These are phyloP conservation scores for Heloderma charlesbogerti DNA, from an alignment of 2,113 vertebrate genomes.

Conservation along the genomic window DNA sequence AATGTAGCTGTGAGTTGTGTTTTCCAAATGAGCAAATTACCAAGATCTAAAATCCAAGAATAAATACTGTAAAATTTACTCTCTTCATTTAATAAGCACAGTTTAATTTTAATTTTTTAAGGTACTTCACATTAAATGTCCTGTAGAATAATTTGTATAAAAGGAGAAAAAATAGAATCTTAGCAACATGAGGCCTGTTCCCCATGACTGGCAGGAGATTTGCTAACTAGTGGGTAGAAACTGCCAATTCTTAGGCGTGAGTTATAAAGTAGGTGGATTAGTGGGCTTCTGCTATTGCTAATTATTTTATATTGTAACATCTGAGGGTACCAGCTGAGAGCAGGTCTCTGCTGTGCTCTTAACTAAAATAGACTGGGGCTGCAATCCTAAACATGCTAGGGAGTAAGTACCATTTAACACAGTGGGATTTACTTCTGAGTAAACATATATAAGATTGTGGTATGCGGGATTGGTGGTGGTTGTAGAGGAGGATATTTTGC, in stretches of 20 bases:
- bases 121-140: conserved; percentile 8
- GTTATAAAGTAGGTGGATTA: not conserved
- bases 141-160: conserved; percentile 25
- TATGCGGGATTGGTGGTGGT: not conserved
- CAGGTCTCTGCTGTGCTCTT: too few species aligned
- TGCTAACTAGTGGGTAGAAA: conserved; percentile 15
- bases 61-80: conserved; percentile 11
- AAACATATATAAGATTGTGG: not conserved
- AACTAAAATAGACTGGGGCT: not conserved
- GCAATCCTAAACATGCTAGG: not conserved
- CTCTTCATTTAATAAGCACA: conserved; percentile 19
- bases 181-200: not conserved
- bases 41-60: conserved; percentile 37
- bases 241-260: not conserved
- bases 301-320: not conserved
- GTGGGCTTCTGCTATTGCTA: not conserved
- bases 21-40: conserved; percentile 17
- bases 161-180: not conserved
- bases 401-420: not conserved
- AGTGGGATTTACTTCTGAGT: not conserved
- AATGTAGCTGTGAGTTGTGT: not conserved
- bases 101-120: conserved; percentile 44
- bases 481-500: not conserved
- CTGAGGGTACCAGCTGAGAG: not conserved
- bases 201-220: conserved; percentile 27